Percentiles rank a stretch among this genome's conserved stretches.
Evolutionary conservation across 2,888 invertebrate genomes (phyloP).

Genomic region (Patella depressa): DNA sequence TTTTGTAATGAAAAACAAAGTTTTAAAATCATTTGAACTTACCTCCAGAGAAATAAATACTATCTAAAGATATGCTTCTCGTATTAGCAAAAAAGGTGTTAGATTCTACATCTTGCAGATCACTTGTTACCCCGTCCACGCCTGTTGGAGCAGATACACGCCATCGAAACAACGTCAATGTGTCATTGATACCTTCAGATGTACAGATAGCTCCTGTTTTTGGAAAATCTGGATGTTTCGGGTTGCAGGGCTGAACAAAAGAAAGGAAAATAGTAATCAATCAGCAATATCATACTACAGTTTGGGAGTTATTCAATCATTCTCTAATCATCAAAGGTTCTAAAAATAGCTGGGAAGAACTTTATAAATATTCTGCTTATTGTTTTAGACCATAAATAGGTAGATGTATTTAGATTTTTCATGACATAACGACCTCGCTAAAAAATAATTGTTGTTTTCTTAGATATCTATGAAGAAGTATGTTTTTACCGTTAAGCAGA

Average conservation of each 20-base stretch:
- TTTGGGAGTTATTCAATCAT: not conserved
- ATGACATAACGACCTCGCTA: not conserved
- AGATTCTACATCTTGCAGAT: slow-evolving; percentile 64
- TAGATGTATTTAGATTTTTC: not conserved
- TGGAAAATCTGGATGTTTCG: slow-evolving; percentile 65
- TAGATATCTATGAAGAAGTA: not conserved
- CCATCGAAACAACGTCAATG: slow-evolving; percentile 68
- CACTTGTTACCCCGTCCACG: slow-evolving; percentile 56
- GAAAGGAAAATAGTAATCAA: not conserved
- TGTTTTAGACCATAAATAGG: not conserved
- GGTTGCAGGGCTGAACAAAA: slow-evolving; percentile 66
- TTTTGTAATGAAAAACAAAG: not conserved
- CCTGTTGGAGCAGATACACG: slow-evolving; percentile 65
- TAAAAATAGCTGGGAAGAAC: no score
- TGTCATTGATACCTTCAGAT: slow-evolving; percentile 67
- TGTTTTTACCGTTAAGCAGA: slow-evolving; percentile 69
- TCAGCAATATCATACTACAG: not conserved
- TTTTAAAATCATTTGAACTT: slow-evolving; percentile 9
- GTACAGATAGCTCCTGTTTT: slow-evolving; percentile 62
- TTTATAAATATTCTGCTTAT: not conserved
- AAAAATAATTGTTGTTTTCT: not conserved
- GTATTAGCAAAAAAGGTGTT: slow-evolving; percentile 69
- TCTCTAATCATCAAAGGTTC: no score
- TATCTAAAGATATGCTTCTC: slow-evolving; percentile 66
- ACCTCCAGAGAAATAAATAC: slow-evolving; percentile 70